phyloP scores from a whole-genome alignment of 2,113 vertebrate genomes.

The Astur gentilis region DNA sequence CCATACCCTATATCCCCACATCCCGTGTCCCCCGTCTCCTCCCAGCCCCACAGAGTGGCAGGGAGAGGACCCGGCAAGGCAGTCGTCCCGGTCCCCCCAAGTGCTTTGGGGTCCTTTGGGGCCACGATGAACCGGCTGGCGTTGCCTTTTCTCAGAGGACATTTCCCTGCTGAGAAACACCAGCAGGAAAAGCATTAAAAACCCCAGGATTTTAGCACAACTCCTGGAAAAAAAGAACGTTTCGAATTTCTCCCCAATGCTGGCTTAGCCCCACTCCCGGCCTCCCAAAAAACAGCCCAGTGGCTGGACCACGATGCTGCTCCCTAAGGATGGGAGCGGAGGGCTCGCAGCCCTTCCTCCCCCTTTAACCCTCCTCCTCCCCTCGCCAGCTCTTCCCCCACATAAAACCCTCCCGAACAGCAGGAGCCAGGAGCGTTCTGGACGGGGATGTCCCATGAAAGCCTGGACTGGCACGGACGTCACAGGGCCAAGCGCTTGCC shows the following conservation, averaged over 20 bases:
- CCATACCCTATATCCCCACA: background rate
- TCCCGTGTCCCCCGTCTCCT: background rate
- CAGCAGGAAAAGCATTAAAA: background rate
- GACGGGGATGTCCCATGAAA: background rate
- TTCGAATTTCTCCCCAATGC: background rate
- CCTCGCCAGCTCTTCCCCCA: too few species aligned
- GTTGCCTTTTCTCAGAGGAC: background rate
- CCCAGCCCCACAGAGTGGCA: background rate
- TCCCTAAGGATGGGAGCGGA: background rate
- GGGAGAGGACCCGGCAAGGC: background rate
- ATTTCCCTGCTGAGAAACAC: background rate
- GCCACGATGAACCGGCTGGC: rapidly evolving
- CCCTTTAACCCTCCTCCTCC: background rate
- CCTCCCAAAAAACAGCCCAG: background rate
- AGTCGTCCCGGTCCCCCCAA: too few species aligned
- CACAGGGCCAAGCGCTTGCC: background rate
- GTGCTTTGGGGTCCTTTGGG: rapidly evolving
- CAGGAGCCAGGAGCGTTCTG: background rate
- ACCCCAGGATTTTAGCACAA: background rate
- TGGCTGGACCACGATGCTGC: background rate
- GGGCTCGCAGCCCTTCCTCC: background rate
- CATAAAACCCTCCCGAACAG: rapidly evolving
- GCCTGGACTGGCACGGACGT: too few species aligned
- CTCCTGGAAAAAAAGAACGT: background rate
- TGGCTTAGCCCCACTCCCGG: background rate